Conservation (phyloP, 2,797 vertebrate genomes). For the Sebastes goodei region DNA sequence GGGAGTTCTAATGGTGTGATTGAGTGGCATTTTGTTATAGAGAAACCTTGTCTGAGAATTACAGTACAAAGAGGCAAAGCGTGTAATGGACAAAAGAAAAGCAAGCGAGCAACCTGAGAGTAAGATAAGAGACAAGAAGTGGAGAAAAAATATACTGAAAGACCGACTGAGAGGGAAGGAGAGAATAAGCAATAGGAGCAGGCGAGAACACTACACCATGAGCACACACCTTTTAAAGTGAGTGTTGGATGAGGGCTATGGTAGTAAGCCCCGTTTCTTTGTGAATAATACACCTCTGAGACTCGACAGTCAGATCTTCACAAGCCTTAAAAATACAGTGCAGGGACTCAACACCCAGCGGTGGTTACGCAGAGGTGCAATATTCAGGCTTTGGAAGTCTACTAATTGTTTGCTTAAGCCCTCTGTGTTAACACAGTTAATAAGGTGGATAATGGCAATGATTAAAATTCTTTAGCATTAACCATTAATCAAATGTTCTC, state of each 20-base stretch:
- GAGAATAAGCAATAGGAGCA: constrained; percentile 11
- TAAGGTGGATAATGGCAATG: constrained; percentile 34
- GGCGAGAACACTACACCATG: constrained; percentile 16
- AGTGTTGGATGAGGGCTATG: constrained; percentile 55
- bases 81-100: constrained; percentile 11
- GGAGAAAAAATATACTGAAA: neutral
- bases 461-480: constrained; percentile 19
- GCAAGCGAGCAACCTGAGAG: neutral
- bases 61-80: constrained; percentile 3
- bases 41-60: constrained; percentile 25
- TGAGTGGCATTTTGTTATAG: constrained; percentile 44
- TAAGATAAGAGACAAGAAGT: neutral
- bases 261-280: constrained; percentile 55
- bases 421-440: constrained; percentile 41
- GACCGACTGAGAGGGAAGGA: neutral
- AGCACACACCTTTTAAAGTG: constrained; percentile 57
- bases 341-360: constrained; percentile 46
- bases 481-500: constrained; percentile 7
- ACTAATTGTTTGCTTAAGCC: constrained; percentile 55
- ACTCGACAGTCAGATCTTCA: constrained; percentile 52
- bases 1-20: constrained; percentile 54
- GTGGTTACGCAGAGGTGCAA: constrained; percentile 31
- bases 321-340: constrained; percentile 52
- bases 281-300: constrained; percentile 69
- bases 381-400: constrained; percentile 21